Percentiles rank a stretch among this genome's conserved stretches.
phyloP scores from a whole-genome alignment of 2,797 vertebrate genomes.

The Semotilus atromaculatus region DNA sequence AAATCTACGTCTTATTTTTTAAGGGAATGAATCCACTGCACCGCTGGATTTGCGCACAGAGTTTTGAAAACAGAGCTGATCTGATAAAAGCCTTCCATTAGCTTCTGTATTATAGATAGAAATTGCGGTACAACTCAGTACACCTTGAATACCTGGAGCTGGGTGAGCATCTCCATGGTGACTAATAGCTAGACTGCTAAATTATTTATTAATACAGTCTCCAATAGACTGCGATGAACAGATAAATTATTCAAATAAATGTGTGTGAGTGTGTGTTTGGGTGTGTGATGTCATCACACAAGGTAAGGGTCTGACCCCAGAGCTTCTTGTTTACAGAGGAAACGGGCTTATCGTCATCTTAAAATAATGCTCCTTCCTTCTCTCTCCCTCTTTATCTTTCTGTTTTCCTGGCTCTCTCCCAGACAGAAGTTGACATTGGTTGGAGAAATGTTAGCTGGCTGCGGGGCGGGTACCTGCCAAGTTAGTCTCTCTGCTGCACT shows the following conservation, averaged over 20 bases:
- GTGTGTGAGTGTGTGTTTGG: conserved; percentile 11
- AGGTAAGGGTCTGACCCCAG: neutral
- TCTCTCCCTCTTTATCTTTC: conserved; percentile 31
- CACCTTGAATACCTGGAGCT: conserved; percentile 36
- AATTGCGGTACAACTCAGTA: neutral
- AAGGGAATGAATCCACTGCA: neutral
- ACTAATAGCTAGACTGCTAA: conserved; percentile 54
- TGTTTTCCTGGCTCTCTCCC: conserved; percentile 31
- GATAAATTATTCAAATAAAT: conserved; percentile 59
- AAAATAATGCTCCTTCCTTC: conserved; percentile 19
- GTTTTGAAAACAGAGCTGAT: conserved; percentile 3
- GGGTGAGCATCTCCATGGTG: conserved; percentile 49
- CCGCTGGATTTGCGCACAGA: neutral
- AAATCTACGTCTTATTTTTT: neutral
- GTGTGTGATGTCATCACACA: conserved; percentile 27
- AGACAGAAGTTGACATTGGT: conserved; percentile 81
- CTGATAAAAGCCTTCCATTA: conserved; percentile 6
- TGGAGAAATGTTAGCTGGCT: conserved; percentile 82
- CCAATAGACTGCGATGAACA: conserved; percentile 41
- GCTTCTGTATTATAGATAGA: conserved; percentile 26
- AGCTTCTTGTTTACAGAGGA: conserved; percentile 18
- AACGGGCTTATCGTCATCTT: neutral
- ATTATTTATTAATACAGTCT: conserved; percentile 58
- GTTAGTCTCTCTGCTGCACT: conserved; percentile 64
- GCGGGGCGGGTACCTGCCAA: conserved; percentile 85